A percentile compares a stretch with the other conserved stretches of the same genome.
phyloP scores from a whole-genome alignment of 2,888 invertebrate species.

The Cheilosia impressa region DNA sequence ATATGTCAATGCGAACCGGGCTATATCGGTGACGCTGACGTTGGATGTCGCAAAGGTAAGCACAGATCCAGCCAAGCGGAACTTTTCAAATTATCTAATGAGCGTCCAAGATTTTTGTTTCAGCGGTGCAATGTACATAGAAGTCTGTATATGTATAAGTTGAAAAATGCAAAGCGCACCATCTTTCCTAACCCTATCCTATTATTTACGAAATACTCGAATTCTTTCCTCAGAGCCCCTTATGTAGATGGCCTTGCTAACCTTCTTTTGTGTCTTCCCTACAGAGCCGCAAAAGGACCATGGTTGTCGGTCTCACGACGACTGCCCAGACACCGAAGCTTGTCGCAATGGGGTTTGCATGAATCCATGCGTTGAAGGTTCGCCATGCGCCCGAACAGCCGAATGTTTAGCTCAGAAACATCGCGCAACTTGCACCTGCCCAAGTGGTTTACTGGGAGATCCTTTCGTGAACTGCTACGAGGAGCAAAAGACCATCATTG shows the following conservation, averaged over 20 bases:
- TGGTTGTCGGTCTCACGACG: constrained; percentile 89
- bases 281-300: constrained; percentile 83
- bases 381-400: constrained; percentile 91
- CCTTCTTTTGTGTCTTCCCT: background rate
- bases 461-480: constrained; percentile 90
- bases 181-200: constrained; percentile 48
- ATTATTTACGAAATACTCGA: constrained; percentile 2
- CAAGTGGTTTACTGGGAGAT: constrained; percentile 90
- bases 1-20: constrained; percentile 93
- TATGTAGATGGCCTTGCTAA: background rate
- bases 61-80: background rate
- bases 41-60: constrained; percentile 91
- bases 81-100: constrained; percentile 31
- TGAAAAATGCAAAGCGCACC: constrained; percentile 34
- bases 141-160: constrained; percentile 57
- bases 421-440: constrained; percentile 90
- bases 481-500: constrained; percentile 83
- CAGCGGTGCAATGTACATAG: constrained; percentile 69
- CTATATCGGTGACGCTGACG: constrained; percentile 93
- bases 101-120: constrained; percentile 48
- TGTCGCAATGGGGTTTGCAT: constrained; percentile 90
- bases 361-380: constrained; percentile 89
- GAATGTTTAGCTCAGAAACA: constrained; percentile 91
- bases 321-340: constrained; percentile 89
- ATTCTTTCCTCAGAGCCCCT: background rate